A percentile compares a stretch with the other conserved stretches of the same genome.
These are phyloP conservation scores for Ceratotherium simum DNA, from an alignment of 2,113 vertebrate genomes.

Conservation along the genomic window DNA sequence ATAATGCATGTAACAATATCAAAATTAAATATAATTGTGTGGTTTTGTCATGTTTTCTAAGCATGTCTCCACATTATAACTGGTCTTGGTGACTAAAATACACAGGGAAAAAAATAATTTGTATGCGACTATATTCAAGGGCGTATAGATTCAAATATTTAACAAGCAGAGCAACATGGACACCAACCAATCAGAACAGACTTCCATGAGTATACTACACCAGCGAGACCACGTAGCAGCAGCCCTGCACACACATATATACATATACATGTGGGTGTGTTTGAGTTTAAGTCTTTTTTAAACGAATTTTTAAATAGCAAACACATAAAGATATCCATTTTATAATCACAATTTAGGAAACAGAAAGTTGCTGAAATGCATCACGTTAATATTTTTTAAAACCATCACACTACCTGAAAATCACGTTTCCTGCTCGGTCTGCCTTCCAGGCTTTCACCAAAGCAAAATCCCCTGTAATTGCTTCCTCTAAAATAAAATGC, in stretches of 20 bases:
- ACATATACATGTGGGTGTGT: not conserved
- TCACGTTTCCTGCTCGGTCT: conserved; percentile 95
- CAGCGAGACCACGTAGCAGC: not conserved
- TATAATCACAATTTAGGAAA: not conserved
- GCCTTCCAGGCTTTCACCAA: conserved; percentile 98
- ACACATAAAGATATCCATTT: not conserved
- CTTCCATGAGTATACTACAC: too few relatives aligned
- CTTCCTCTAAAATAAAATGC: conserved; percentile 95
- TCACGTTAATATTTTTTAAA: not conserved
- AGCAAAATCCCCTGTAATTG: conserved; percentile 97
- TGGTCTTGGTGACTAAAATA: not conserved
- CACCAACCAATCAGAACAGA: not conserved
- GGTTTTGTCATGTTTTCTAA: not conserved
- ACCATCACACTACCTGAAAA: conserved; percentile 93
- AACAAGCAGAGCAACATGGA: not conserved
- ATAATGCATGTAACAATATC: not conserved
- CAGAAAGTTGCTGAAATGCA: not conserved
- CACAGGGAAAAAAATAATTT: not conserved
- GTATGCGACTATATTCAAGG: not conserved
- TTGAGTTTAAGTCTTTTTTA: not conserved
- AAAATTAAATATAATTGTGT: conserved; percentile 30
- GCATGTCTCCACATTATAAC: not conserved
- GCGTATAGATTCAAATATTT: not conserved
- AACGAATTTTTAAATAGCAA: not conserved
- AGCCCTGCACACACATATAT: not conserved